These are phyloP conservation scores for Muricea muricata DNA, from an alignment of 92 coral and sea anemone species.

Conservation along the genomic window DNA sequence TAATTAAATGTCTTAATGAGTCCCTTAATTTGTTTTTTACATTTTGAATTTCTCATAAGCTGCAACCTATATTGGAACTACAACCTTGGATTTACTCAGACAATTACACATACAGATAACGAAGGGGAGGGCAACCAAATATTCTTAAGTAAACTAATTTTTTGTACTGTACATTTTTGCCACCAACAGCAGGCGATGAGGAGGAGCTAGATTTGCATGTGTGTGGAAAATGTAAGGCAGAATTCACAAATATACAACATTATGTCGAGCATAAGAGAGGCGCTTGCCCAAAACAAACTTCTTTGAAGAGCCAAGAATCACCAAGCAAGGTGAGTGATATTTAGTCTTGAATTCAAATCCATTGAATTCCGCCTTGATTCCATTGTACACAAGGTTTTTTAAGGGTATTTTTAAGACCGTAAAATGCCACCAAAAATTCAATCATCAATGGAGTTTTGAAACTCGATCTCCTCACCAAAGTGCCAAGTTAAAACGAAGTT, in stretches of 20 bases:
- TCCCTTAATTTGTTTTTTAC: no score
- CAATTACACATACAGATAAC: not conserved
- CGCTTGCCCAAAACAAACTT: slow-evolving; percentile 53
- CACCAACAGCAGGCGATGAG: slow-evolving; percentile 57
- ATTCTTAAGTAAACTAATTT: not conserved
- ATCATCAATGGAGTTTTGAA: no score
- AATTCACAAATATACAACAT: slow-evolving; percentile 79
- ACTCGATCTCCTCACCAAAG: no score
- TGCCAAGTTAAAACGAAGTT: no score
- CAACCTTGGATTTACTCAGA: not conserved
- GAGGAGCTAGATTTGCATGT: slow-evolving; percentile 95
- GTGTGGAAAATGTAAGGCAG: slow-evolving; percentile 87
- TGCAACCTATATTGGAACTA: no score
- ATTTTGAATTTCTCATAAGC: no score
- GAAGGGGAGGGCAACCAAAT: no score
- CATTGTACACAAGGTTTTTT: no score
- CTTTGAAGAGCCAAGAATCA: slow-evolving; percentile 6
- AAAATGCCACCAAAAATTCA: no score
- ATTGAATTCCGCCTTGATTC: no score
- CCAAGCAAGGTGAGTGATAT: not conserved
- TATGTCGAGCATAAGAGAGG: slow-evolving; percentile 83
- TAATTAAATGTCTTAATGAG: no score
- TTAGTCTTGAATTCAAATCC: not conserved
- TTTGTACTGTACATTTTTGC: not conserved
- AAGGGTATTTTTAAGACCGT: no score